Base-by-base conservation (phyloP, 2,888 invertebrate genomes). In the Cyaniris semiargus region DNA sequence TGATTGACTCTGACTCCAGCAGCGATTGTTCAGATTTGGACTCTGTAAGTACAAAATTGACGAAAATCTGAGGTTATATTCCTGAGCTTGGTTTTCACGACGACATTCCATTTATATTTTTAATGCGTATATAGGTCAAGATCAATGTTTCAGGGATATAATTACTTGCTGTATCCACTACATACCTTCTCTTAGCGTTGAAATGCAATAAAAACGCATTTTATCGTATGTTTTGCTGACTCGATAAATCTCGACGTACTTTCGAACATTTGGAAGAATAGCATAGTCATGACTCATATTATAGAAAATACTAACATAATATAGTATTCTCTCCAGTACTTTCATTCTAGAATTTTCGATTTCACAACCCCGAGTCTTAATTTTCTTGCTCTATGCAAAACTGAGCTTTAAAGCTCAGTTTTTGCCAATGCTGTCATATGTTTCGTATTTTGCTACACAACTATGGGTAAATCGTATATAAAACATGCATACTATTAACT, bases 1-100 rank as follows among this genome's bases (percentile, higher is more conserved):
- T 97, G 80, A 96, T 97, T 83, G 97, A 97, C 88, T 97, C 97
- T 31, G 97, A 97, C 88, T 96, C 96, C 78, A 97, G 97, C 89
- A 97, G 96, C 89, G 96, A 96, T 83, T 96, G 96, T 82, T 97
- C 97, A 76, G 97, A 98, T 93, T 94, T 97, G 85, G 97, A 97
- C 90, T 97, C 97, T 84, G 97, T 97, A 95, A 96, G 96, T 94
- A 80, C 66, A 82, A 78, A 82, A 83, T 83, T 78, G 80, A 79
- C 79, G 80, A 85, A 84, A 84, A 83, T 86, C 84, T 85, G 48
- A 89, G 85, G 87, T 88, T 89, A 88, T 89, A 87, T 85, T 85
- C 81, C 83, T 83, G 83, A 78, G 78, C 82, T 81, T 81, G 78
- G 86, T 86, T 84, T 85, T 86, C 86, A 86, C 85, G 83, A 85